Evolutionary conservation across 2,888 invertebrate genomes (phyloP), one percentile per base, ranked within the genome.

Genomic region (Phortica magna): DNA sequence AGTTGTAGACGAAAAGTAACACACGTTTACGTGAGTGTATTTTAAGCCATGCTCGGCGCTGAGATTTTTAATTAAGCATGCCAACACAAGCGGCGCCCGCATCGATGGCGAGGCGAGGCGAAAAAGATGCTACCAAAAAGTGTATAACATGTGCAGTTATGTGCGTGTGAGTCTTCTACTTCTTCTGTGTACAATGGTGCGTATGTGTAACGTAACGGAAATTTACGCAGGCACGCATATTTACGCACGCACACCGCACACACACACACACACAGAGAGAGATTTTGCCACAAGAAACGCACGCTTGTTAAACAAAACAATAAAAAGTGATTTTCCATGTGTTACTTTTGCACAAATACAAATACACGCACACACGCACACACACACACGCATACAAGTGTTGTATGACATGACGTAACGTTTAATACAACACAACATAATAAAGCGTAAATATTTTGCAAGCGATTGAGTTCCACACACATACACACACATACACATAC

Each of bases 281-380:
- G 31, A 31, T 1, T 31, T 31, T 59, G 59, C 19, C 59, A 59
- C 59, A 59, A 19, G 7, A 31, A 14, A 81, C 74, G 72, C 78
- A 75, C 76, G 79, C 81, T 78, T 88, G 79, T 84, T 89, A 88
- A 85, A 88, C 89, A 89, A 80, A 89, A 88, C 89, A 89, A 85
- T 85, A 89, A 85, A 88, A 89, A 88, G 67, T 84, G 87, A 89
- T 85, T 85, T 86, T 83, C 79, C 82, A 79, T 78, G 78, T 78
- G 79, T 3, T n/a, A 41, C 41, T 67, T 67, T 42, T 41, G n/a
- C 42, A 41, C 67, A 41, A 39, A 65, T 41, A 65, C 65, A 65
- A 31, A 4, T 1, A 41, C n/a, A 65, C n/a, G 31, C 41, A 65
- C 39, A 39, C 65, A 41, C 42, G n/a, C 42, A 9, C 67, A 42